These are phyloP conservation scores for Aphidoletes aphidimyza DNA, from an alignment of 2,888 invertebrate genomes.

Conservation along the genomic window DNA sequence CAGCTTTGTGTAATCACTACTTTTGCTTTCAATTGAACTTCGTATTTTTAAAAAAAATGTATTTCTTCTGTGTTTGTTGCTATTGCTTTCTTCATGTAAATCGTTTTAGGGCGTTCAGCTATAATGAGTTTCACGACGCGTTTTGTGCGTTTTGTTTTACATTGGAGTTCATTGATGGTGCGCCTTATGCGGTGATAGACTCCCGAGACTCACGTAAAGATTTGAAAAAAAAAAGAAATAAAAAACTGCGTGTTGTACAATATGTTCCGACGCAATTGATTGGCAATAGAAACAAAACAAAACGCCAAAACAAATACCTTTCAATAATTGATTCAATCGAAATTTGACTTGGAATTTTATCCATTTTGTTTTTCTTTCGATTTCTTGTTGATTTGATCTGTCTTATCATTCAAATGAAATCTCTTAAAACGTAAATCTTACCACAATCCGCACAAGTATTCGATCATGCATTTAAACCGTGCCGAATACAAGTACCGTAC, in stretches of 20 bases:
- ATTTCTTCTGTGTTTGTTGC: background rate
- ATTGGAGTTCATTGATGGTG: slow-evolving; percentile 15
- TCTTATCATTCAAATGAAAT: background rate
- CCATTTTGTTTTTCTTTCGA: background rate
- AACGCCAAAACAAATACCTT: too few species aligned
- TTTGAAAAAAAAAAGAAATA: background rate
- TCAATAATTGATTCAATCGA: background rate
- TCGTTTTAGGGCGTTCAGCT: background rate
- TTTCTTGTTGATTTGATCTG: background rate
- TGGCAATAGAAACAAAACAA: background rate
- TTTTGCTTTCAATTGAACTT: slow-evolving; percentile 51
- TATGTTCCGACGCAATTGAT: background rate
- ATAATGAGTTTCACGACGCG: background rate
- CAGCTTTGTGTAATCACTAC: slow-evolving; percentile 29
- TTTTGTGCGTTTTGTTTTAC: background rate
- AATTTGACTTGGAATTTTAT: background rate
- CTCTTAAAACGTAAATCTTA: background rate
- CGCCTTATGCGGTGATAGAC: background rate
- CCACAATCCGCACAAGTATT: background rate
- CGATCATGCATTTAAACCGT: background rate
- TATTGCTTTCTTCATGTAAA: slow-evolving; percentile 26
- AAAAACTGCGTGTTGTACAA: background rate
- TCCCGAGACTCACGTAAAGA: background rate
- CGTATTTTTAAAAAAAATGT: slow-evolving; percentile 1
- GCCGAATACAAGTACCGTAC: background rate